Percentiles rank a stretch among this genome's conserved stretches.
Conservation (phyloP, 2,113 vertebrate genomes). For the Felis chaus region DNA sequence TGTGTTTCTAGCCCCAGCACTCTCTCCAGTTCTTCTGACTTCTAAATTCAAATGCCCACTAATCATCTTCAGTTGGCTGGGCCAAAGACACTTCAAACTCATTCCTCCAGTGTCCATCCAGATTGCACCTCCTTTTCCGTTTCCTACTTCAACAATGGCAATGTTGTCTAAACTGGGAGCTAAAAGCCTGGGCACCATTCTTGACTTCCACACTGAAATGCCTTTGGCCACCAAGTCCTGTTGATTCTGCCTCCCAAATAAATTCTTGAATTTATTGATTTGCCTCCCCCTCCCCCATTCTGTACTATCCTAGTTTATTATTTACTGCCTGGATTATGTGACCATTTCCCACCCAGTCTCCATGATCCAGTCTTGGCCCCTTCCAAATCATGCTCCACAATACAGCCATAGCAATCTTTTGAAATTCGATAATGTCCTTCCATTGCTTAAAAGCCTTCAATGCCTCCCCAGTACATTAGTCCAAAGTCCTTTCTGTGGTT, state of each 20-base stretch:
- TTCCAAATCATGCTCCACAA: neutral
- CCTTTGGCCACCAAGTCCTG: neutral
- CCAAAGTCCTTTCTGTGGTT: neutral
- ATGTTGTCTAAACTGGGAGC: neutral
- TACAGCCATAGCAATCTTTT: neutral
- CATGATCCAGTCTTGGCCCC: neutral
- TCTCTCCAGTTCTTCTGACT: neutral
- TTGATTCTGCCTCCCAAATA: neutral
- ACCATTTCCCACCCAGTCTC: neutral
- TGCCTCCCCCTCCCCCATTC: neutral
- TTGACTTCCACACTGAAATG: neutral
- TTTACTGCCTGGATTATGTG: neutral
- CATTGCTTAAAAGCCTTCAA: neutral
- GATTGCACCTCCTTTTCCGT: neutral
- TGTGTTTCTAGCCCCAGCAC: neutral
- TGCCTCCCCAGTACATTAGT: neutral
- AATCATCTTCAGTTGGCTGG: neutral
- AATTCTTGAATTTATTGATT: neutral
- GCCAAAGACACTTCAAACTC: neutral
- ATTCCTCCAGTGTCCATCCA: neutral
- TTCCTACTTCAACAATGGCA: neutral
- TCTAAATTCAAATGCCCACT: neutral
- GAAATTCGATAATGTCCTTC: neutral
- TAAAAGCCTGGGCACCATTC: neutral
- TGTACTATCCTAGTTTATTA: neutral